Evolutionary conservation across 2,797 vertebrate species (phyloP).

Genomic region (Protosalanx chinensis): DNA sequence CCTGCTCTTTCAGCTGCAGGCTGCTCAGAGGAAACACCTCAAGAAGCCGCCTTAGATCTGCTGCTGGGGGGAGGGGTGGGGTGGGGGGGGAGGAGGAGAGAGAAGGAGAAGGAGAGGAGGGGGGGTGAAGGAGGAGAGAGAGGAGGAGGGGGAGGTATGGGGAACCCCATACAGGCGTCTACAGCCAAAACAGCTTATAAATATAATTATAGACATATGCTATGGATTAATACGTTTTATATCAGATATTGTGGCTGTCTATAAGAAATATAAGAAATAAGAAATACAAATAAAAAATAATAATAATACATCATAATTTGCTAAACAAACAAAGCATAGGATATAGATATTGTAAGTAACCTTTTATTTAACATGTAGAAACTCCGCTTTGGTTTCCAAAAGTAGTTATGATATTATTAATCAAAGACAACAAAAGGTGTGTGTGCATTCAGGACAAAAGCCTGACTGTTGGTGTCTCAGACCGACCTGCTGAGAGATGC

Average conservation of each 20-base stretch:
- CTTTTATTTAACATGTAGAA: constrained; percentile 38
- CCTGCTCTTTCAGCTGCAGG: constrained; percentile 70
- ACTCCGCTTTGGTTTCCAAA: constrained; percentile 2
- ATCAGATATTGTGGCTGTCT: too few relatives aligned
- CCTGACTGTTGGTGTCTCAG: constrained; percentile 53
- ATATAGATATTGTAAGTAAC: constrained; percentile 27
- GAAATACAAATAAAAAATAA: too few relatives aligned
- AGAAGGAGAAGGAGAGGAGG: not conserved
- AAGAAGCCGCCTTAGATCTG: constrained; percentile 68
- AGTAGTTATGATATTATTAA: constrained; percentile 45
- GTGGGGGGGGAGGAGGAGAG: constrained; percentile 42
- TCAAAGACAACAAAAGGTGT: constrained; percentile 61
- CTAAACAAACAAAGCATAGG: not conserved
- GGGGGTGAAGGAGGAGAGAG: too few relatives aligned
- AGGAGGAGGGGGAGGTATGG: too few relatives aligned
- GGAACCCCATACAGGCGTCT: too few relatives aligned
- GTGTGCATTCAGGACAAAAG: constrained; percentile 66
- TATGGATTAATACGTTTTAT: too few relatives aligned
- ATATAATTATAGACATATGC: too few relatives aligned
- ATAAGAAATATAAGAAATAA: too few relatives aligned
- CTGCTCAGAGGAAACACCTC: constrained; percentile 66
- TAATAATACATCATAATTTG: too few relatives aligned
- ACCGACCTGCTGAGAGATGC: constrained; percentile 49
- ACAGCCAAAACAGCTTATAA: too few relatives aligned
- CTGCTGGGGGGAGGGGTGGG: constrained; percentile 47